Conservation (phyloP, 2,797 vertebrate genomes). For the Syngnathus acus region DNA sequence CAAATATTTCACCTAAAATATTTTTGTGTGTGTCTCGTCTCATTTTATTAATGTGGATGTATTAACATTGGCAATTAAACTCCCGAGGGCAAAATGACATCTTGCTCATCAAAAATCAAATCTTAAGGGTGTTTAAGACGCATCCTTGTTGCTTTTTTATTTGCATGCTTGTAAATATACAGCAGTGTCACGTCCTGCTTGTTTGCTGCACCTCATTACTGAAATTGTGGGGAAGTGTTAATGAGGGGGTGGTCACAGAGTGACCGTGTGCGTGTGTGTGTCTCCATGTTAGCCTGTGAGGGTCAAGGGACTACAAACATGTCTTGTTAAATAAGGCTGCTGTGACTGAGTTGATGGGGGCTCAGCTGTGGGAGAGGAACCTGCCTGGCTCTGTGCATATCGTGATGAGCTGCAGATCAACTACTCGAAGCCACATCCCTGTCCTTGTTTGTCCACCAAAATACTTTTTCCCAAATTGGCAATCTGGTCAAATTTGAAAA, state of each 20-base stretch:
- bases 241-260: constrained; percentile 40
- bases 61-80: not conserved
- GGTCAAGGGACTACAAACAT: constrained; percentile 61
- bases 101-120: not conserved
- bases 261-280: constrained; percentile 19
- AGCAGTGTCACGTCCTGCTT: constrained; percentile 12
- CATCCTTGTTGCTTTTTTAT: not conserved
- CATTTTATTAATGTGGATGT: not conserved
- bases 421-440: constrained; percentile 36
- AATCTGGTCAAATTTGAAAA: not conserved
- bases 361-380: constrained; percentile 62
- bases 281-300: constrained; percentile 38
- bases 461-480: not conserved
- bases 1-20: not conserved
- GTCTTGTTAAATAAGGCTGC: constrained; percentile 65
- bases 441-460: not conserved
- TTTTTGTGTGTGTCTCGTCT: not conserved
- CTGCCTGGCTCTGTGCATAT: constrained; percentile 22
- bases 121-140: not conserved
- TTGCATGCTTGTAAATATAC: not conserved
- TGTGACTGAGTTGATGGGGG: constrained; percentile 54
- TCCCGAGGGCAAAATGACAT: not conserved
- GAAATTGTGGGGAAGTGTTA: constrained; percentile 37
- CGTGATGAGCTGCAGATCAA: constrained; percentile 52
- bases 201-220: constrained; percentile 41